Conservation (phyloP, 2,888 invertebrate species). For the Crepidodera aurea region DNA sequence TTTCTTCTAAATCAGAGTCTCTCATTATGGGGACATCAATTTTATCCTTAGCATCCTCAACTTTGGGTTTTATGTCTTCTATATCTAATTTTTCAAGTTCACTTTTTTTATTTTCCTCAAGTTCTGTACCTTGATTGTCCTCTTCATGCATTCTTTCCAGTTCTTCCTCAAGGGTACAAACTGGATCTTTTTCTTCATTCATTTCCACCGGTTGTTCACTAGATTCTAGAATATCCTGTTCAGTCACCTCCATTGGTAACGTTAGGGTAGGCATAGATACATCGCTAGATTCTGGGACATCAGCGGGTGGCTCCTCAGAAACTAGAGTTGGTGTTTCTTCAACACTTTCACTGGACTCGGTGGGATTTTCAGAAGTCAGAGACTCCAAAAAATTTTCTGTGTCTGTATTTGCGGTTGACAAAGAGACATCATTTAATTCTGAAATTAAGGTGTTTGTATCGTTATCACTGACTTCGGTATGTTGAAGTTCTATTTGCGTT, state of each 20-base stretch:
- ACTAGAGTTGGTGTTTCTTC: too few species aligned
- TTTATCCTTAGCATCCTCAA: conserved; percentile 4
- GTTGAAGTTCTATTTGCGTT: background rate
- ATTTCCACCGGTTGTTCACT: conserved; percentile 7
- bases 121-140: conserved; percentile 17
- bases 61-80: conserved; percentile 10
- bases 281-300: background rate
- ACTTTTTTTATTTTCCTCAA: background rate
- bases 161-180: conserved; percentile 37
- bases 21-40: conserved; percentile 31
- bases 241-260: conserved; percentile 1
- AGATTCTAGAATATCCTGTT: background rate
- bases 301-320: conserved; percentile 2
- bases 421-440: conserved; percentile 19
- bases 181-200: conserved; percentile 20
- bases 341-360: conserved; percentile 3
- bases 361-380: conserved; percentile 16
- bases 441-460: conserved; percentile 16
- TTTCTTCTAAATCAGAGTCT: conserved; percentile 39
- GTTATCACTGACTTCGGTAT: background rate
- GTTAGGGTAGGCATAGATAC: conserved; percentile 5
- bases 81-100: background rate
- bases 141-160: conserved; percentile 38
- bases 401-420: conserved; percentile 7
- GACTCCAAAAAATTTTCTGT: conserved; percentile 26